Conservation (phyloP, 2,113 vertebrate species). For the Pachycephala philippinensis region DNA sequence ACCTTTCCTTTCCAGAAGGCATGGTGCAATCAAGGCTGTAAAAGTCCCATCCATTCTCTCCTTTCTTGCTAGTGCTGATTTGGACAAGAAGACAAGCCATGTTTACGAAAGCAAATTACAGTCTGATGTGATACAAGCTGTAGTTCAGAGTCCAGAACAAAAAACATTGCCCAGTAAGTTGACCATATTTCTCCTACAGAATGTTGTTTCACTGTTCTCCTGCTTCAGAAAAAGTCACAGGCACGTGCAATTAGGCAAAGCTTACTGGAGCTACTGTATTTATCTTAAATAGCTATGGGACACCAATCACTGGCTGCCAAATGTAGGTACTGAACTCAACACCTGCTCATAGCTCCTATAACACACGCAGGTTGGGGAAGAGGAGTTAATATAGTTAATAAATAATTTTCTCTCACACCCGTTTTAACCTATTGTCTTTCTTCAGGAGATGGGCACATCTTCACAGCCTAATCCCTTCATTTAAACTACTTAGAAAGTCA, state of each 20-base stretch:
- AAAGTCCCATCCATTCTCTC: background rate
- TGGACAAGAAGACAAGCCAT: background rate
- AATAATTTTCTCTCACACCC: background rate
- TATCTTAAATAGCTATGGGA: background rate
- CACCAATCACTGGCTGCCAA: background rate
- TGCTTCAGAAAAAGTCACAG: background rate
- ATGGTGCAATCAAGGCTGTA: background rate
- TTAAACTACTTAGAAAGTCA: background rate
- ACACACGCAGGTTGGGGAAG: background rate
- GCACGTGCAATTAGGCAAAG: background rate
- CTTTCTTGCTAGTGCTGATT: background rate
- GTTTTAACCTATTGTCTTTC: background rate
- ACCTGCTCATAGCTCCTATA: background rate
- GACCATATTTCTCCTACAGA: background rate
- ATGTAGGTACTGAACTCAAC: background rate
- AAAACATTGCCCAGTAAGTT: background rate
- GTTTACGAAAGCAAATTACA: background rate
- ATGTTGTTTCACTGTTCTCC: background rate
- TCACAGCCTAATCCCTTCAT: background rate
- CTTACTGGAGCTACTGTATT: background rate
- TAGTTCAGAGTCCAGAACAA: background rate
- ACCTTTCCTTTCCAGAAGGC: background rate
- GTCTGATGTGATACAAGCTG: background rate
- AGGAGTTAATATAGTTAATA: background rate
- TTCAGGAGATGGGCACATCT: background rate